Percentiles rank a stretch among this genome's conserved stretches.
These are phyloP conservation scores for Cyclura pinguis DNA, from an alignment of 2,797 vertebrate species.

Conservation along the genomic window DNA sequence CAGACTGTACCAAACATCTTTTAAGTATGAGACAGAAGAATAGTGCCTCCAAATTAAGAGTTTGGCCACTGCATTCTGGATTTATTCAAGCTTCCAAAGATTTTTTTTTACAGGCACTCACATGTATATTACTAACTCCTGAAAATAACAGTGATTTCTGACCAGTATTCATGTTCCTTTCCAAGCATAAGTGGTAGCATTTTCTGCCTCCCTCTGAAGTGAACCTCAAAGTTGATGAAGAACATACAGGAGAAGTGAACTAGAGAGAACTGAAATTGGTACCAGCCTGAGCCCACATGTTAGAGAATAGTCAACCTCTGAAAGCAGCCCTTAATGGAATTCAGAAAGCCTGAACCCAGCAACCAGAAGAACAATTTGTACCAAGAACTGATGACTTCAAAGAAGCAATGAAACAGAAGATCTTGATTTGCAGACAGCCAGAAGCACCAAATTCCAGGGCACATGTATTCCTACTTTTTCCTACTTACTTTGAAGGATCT, in stretches of 20 bases:
- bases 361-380: not conserved
- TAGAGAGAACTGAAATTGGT: not conserved
- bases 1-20: no score
- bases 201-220: not conserved
- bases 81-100: no score
- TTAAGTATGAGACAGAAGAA: no score
- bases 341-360: not conserved
- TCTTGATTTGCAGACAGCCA: not conserved
- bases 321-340: not conserved
- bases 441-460: not conserved
- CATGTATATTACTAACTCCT: no score
- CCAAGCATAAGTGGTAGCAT: not conserved
- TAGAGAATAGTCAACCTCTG: not conserved
- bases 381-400: not conserved
- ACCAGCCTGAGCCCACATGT: not conserved
- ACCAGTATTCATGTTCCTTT: not conserved
- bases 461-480: not conserved
- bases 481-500: not conserved
- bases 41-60: no score
- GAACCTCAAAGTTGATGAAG: not conserved
- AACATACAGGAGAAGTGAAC: not conserved
- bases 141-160: not conserved
- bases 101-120: no score
- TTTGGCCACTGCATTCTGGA: no score
- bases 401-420: not conserved